These are phyloP conservation scores for Prosopocoilus inquinatus DNA, from an alignment of 2,888 invertebrate genomes.

Conservation along the genomic window DNA sequence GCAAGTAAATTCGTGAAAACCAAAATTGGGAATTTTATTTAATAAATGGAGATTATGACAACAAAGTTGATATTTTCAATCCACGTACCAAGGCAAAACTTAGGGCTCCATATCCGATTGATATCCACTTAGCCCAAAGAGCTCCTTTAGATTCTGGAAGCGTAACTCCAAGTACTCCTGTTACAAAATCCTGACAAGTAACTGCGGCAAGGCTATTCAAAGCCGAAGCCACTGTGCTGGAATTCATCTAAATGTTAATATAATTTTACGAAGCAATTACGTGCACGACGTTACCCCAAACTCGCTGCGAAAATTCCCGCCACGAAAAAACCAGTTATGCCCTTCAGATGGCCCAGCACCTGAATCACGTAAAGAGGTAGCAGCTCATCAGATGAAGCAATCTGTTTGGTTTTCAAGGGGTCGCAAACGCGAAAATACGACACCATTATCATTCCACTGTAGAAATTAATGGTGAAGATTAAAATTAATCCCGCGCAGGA, in stretches of 20 bases:
- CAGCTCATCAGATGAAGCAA: conserved; percentile 74
- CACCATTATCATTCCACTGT: conserved; percentile 83
- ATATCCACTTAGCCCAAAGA: conserved; percentile 66
- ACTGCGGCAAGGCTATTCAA: conserved; percentile 91
- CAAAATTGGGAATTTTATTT: not conserved
- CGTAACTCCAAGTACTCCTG: conserved; percentile 67
- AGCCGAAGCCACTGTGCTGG: conserved; percentile 92
- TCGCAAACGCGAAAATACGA: conserved; percentile 82
- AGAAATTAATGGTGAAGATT: conserved; percentile 84
- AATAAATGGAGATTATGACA: no score
- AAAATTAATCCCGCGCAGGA: conserved; percentile 72
- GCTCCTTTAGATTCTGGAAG: conserved; percentile 77
- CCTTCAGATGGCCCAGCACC: conserved; percentile 70
- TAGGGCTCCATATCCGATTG: conserved; percentile 64
- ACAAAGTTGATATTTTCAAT: not conserved
- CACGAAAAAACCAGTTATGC: conserved; percentile 89
- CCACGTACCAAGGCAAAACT: conserved; percentile 61
- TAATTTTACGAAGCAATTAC: not conserved
- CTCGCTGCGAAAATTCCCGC: conserved; percentile 96
- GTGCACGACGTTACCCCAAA: conserved; percentile 67
- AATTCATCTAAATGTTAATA: conserved; percentile 34
- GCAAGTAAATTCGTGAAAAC: conserved; percentile 16
- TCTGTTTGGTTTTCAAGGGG: conserved; percentile 70
- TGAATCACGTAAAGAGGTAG: conserved; percentile 89
- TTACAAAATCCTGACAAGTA: conserved; percentile 82